Percentiles rank a stretch among this genome's conserved stretches.
These are phyloP conservation scores for Cuculus canorus DNA, from an alignment of 2,797 vertebrate species.

Conservation along the genomic window DNA sequence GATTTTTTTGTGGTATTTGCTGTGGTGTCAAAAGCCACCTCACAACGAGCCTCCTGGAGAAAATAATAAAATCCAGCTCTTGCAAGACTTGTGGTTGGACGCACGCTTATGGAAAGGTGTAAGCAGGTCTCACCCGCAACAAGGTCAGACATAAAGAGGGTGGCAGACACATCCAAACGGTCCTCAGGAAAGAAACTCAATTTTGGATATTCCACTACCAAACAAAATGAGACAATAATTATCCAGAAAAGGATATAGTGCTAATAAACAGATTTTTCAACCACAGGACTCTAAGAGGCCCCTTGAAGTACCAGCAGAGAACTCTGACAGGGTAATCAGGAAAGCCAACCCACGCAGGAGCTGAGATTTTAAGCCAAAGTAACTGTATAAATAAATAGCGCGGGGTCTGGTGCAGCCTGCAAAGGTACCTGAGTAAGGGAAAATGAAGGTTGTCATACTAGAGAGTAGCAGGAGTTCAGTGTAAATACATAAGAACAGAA, in stretches of 20 bases:
- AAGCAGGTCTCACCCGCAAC: neutral
- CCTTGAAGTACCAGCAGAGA: neutral
- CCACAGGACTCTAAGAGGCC: neutral
- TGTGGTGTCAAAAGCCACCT: neutral
- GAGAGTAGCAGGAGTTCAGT: neutral
- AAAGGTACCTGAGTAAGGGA: slow-evolving; percentile 30
- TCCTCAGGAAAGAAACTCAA: neutral
- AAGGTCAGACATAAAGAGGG: neutral
- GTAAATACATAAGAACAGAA: slow-evolving; percentile 47
- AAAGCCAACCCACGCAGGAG: neutral
- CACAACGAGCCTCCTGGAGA: neutral
- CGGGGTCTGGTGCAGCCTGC: neutral
- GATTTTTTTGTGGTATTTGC: neutral
- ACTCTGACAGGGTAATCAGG: neutral
- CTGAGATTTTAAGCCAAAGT: slow-evolving; percentile 8
- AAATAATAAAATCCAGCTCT: neutral
- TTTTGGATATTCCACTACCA: neutral
- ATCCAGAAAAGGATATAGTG: neutral
- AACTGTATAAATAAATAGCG: slow-evolving; percentile 15
- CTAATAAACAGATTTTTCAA: neutral
- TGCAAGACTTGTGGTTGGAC: neutral
- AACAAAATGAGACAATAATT: neutral
- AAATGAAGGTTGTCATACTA: neutral
- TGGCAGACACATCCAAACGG: neutral
- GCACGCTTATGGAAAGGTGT: neutral